phyloP scores from a whole-genome alignment of 2,113 vertebrate species.

The Accipiter virgatus region DNA sequence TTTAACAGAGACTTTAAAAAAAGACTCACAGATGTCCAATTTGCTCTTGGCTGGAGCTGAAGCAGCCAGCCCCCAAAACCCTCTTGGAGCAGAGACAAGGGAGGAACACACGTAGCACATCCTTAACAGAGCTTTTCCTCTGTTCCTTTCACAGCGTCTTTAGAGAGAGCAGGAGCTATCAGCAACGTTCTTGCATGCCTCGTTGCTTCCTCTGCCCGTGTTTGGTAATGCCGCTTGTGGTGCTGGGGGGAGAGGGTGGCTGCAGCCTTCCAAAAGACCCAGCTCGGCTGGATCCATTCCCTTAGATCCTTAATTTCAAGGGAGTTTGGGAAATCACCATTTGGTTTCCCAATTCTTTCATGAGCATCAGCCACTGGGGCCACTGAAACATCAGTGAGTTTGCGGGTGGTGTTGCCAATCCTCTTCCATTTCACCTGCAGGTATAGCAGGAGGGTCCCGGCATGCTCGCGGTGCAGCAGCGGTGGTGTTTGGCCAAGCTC shows the following conservation, averaged over 20 bases:
- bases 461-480: rapidly evolving
- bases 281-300: rapidly evolving
- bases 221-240: neutral
- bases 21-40: neutral
- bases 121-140: neutral
- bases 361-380: neutral
- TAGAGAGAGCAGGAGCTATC: neutral
- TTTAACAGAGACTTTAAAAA: neutral
- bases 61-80: neutral
- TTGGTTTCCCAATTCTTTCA: neutral
- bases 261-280: neutral
- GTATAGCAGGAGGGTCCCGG: neutral
- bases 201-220: rapidly evolving
- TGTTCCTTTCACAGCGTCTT: rapidly evolving
- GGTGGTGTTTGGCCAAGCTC: neutral
- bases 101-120: neutral
- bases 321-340: neutral
- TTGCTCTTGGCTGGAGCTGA: neutral
- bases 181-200: neutral
- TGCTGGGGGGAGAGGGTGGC: neutral
- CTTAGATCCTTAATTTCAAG: neutral
- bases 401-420: neutral
- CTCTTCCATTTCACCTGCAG: neutral
- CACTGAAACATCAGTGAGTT: neutral
- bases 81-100: neutral